Evolutionary conservation across 1,140 invertebrate genomes (phyloP).

Genomic region (Zaprionus camerounensis): DNA sequence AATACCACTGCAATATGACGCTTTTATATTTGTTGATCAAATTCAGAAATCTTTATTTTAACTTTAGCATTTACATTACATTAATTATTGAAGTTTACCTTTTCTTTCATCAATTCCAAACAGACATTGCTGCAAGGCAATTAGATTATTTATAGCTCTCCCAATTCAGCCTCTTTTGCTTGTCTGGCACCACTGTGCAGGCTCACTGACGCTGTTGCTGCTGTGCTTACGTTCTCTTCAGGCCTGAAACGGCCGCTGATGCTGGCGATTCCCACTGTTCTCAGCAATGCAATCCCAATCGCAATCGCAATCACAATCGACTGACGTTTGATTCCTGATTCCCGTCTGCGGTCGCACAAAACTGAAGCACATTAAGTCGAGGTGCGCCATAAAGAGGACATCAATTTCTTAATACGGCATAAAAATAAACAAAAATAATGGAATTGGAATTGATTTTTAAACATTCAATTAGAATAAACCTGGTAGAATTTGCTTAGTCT

Average conservation of each 20-base stretch:
- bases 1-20: too few species aligned
- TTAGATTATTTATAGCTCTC: neutral
- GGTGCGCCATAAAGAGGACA: conserved; percentile 15
- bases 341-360: conserved; percentile 27
- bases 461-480: neutral
- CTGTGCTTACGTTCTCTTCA: conserved; percentile 49
- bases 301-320: conserved; percentile 40
- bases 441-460: neutral
- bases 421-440: neutral
- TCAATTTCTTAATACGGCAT: neutral
- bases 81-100: too few species aligned
- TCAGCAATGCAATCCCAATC: conserved; percentile 47
- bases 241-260: conserved; percentile 31
- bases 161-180: neutral
- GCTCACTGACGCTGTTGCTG: conserved; percentile 11
- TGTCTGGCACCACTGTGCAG: conserved; percentile 12
- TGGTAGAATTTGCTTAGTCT: neutral
- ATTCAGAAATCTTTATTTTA: too few species aligned
- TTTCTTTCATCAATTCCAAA: too few species aligned
- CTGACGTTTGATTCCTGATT: conserved; percentile 48
- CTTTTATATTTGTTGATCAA: too few species aligned
- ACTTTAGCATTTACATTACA: too few species aligned
- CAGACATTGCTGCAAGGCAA: neutral
- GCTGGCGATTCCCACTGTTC: conserved; percentile 43
- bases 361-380: conserved; percentile 20